These are phyloP conservation scores for Dolichallabes microphthalmus DNA, from an alignment of 2,113 vertebrate genomes.

Conservation along the genomic window DNA sequence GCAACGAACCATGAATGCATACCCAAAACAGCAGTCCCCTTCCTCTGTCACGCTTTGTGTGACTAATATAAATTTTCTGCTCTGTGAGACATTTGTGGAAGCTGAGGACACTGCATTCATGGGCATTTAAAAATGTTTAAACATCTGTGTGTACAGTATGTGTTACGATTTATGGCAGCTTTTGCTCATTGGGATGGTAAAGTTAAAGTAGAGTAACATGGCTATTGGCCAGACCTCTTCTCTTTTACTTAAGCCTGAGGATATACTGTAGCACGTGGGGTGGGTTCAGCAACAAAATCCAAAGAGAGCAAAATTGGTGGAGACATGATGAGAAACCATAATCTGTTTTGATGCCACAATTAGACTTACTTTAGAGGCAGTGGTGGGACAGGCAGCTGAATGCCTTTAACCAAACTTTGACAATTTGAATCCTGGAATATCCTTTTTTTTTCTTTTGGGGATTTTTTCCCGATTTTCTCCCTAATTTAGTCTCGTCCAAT, in stretches of 20 bases:
- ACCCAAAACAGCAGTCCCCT: background rate
- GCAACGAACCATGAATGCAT: background rate
- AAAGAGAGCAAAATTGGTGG: background rate
- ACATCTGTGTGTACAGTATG: slow-evolving; percentile 20
- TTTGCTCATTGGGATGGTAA: slow-evolving; percentile 11
- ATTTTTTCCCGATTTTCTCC: too few species aligned
- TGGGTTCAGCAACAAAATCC: slow-evolving; percentile 17
- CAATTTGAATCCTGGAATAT: too few species aligned
- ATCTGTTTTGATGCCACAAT: too few species aligned
- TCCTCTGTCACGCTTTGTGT: background rate
- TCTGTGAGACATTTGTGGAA: slow-evolving; percentile 1
- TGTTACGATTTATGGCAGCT: slow-evolving; percentile 33
- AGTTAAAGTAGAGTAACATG: slow-evolving; percentile 11
- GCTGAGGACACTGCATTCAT: slow-evolving; percentile 3
- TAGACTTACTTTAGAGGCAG: too few species aligned
- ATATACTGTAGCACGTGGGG: background rate
- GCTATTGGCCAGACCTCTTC: slow-evolving; percentile 1
- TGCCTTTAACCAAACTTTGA: too few species aligned
- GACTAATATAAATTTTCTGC: slow-evolving; percentile 6
- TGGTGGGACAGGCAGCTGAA: too few species aligned
- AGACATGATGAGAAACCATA: background rate
- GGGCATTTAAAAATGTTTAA: background rate
- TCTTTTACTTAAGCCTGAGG: slow-evolving; percentile 1
- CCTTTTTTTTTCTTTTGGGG: too few species aligned
- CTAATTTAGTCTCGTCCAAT: too few species aligned